These are phyloP conservation scores for Cherax quadricarinatus DNA, from an alignment of 1,140 invertebrate species.

Conservation along the genomic window DNA sequence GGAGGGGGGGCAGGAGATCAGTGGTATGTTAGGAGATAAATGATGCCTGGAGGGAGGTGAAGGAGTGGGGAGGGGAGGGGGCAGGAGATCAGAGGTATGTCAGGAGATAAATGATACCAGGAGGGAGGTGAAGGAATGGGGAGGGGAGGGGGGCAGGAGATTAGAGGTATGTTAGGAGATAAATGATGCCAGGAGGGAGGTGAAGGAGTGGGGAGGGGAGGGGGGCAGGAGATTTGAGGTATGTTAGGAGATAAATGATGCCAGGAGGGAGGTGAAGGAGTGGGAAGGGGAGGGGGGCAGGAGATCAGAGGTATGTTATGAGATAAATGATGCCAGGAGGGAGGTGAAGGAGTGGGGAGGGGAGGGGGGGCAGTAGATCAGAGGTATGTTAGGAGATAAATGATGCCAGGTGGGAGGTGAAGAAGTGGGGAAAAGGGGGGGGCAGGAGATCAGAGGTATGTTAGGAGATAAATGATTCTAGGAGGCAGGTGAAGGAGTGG, in stretches of 20 bases:
- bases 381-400: no score
- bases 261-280: not conserved
- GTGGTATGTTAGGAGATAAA: no score
- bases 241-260: no score
- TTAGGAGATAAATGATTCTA: no score
- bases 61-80: no score
- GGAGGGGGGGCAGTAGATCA: no score
- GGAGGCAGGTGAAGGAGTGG: not conserved
- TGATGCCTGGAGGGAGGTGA: not conserved
- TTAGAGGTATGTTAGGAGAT: no score
- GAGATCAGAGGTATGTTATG: not conserved
- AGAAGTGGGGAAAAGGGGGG: not conserved
- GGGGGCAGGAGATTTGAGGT: no score
- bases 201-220: not conserved
- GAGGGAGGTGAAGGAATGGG: not conserved
- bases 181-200: not conserved
- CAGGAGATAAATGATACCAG: no score
- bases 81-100: no score
- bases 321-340: no score
- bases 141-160: not conserved
- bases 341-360: not conserved
- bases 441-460: not conserved
- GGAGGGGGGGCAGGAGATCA: not conserved
- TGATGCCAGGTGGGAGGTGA: no score
- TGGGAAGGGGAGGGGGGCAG: not conserved